Evolutionary conservation across 2,888 invertebrate species (phyloP).

Genomic region (Pomacea canaliculata): DNA sequence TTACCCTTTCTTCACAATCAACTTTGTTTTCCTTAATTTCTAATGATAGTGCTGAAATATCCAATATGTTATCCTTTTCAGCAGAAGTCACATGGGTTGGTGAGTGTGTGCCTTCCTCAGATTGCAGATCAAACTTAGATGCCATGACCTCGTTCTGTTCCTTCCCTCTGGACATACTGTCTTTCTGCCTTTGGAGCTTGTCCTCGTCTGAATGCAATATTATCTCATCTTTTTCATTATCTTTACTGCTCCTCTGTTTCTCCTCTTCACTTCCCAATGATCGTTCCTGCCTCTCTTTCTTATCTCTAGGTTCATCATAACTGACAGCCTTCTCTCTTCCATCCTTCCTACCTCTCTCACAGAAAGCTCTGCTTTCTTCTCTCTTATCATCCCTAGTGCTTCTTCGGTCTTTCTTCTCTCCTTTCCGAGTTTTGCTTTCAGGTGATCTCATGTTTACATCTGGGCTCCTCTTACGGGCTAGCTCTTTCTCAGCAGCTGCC

Average conservation of each 20-base stretch:
- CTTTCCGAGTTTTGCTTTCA: slow-evolving; percentile 4
- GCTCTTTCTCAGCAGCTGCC: neutral
- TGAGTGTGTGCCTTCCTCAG: too few relatives aligned
- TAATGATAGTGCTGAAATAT: too few relatives aligned
- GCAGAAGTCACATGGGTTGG: too few relatives aligned
- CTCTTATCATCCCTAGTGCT: slow-evolving; percentile 3
- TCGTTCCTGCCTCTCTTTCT: neutral
- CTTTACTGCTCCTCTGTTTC: neutral
- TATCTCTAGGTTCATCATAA: neutral
- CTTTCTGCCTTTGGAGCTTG: neutral
- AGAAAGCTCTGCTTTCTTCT: slow-evolving; percentile 7
- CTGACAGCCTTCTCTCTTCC: neutral
- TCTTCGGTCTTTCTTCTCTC: slow-evolving; percentile 20
- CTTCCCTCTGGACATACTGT: neutral
- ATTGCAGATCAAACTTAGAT: neutral
- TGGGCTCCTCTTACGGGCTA: neutral
- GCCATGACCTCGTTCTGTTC: neutral
- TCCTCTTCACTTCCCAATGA: neutral
- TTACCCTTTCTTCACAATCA: too few relatives aligned
- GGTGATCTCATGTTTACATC: neutral
- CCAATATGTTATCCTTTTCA: too few relatives aligned
- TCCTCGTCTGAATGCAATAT: neutral
- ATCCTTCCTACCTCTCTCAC: slow-evolving; percentile 5
- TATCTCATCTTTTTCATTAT: neutral
- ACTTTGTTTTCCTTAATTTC: too few relatives aligned